A percentile compares a stretch with the other conserved stretches of the same genome.
phyloP scores from a whole-genome alignment of 2,888 invertebrate genomes.

The Brenthis ino region DNA sequence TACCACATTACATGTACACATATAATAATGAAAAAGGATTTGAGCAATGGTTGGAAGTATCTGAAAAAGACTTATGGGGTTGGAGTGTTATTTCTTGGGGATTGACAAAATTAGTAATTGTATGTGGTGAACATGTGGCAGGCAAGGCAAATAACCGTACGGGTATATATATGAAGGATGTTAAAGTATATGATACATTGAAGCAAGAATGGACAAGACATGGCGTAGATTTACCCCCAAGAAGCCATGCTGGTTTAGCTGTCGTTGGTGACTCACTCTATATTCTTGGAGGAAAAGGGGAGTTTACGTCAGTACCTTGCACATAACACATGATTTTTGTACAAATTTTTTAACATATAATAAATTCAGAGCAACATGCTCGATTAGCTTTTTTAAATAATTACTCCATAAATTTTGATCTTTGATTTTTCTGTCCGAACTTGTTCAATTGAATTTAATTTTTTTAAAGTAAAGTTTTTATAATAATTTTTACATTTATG shows the following conservation, averaged over 20 bases:
- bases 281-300: constrained; percentile 71
- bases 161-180: constrained; percentile 62
- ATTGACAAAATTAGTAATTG: constrained; percentile 59
- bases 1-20: constrained; percentile 57
- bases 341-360: neutral
- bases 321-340: constrained; percentile 23
- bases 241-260: constrained; percentile 65
- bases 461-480: too few relatives aligned
- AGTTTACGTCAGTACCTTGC: constrained; percentile 63
- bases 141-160: constrained; percentile 47
- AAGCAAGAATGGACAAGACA: constrained; percentile 64
- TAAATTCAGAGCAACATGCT: neutral
- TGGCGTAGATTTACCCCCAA: constrained; percentile 58
- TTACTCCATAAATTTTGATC: neutral
- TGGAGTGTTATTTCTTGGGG: constrained; percentile 70
- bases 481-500: too few relatives aligned
- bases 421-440: too few relatives aligned
- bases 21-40: constrained; percentile 56
- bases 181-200: constrained; percentile 65
- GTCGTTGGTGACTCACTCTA: constrained; percentile 60
- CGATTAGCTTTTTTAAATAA: neutral
- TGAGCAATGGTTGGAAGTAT: constrained; percentile 63
- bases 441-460: too few relatives aligned
- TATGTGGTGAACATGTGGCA: constrained; percentile 67
- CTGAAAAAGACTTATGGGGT: constrained; percentile 69